Evolutionary conservation across 2,797 vertebrate genomes (phyloP), one percentile per base, ranked within the genome.

Genomic region (Glyptemys insculpta): DNA sequence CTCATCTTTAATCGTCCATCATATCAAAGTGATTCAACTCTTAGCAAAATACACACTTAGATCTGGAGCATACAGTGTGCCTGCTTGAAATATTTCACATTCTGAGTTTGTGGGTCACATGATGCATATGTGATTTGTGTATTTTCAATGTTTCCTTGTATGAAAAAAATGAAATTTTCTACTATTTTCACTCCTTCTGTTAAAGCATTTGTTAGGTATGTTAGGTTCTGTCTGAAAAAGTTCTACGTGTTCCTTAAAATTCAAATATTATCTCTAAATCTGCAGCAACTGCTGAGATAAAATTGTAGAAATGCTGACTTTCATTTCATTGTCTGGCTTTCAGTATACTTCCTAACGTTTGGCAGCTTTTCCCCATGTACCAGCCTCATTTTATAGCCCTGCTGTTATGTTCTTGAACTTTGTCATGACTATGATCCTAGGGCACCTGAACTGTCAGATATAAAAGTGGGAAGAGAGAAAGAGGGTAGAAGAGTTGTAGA

Each of bases 361-460:
- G 94, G 83, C 88, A 94, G 87, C 54, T 94, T 89, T 79, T 96
- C 5, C 62, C 47, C n/a, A 34, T 87, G 21, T 92, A 95, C 78
- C 8, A 84, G 59, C 16, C 81, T 95, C 68, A 78, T 96, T 97
- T 96, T 91, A 87, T 94, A 95, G 94, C 82, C 74, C 50, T 93
- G 34, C 79, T 97, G 78, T 95, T 98, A 93, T 47, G 16, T 83
- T 97, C 94, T 95, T 98, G 96, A 98, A 96, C 94, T 97, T 94
- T 97, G 83, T 81, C 85, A 49, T 76, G 50, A 62, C 52, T 95
- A 65, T 41, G 94, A n/a, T 68, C 91, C 87, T 76, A 72, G 57
- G 49, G 56, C 79, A 85, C 97, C 96, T 95, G 91, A 98, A 86
- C 88, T 97, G 95, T 97, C 97, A 97, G 87, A 95, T 37, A 50